Conservation (phyloP, 2,797 vertebrate species). For the Hirundo rustica region DNA sequence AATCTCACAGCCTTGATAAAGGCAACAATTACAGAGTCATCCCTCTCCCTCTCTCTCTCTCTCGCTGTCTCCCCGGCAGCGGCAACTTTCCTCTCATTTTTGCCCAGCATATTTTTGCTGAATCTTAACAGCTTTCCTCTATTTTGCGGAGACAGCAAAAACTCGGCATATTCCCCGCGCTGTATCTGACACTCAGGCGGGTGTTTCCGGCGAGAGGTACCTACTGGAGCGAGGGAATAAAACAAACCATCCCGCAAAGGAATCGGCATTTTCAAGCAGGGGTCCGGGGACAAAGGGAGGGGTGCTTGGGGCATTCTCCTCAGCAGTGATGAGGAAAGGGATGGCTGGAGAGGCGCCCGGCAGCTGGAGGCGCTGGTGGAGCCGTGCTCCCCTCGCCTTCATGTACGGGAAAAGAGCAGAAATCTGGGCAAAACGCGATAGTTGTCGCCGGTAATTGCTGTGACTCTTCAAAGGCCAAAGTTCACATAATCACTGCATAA, state of each 20-base stretch:
- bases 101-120: constrained; percentile 45
- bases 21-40: constrained; percentile 77
- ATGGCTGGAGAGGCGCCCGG: neutral
- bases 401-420: neutral
- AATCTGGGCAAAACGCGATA: neutral
- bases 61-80: constrained; percentile 7
- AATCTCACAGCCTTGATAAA: constrained; percentile 78
- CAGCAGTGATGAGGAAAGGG: neutral
- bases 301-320: neutral
- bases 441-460: constrained; percentile 70
- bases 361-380: neutral
- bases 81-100: constrained; percentile 66
- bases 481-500: constrained; percentile 77
- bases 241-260: neutral
- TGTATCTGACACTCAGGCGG: neutral
- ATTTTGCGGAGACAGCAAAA: neutral
- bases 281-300: neutral
- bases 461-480: constrained; percentile 73
- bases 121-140: constrained; percentile 52
- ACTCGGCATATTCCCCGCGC: neutral
- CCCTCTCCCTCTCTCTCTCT: constrained; percentile 21
- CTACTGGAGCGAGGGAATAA: neutral
- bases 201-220: neutral
- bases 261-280: neutral
- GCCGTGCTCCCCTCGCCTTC: neutral